Conservation (phyloP, 2,113 vertebrate genomes). For the Pachyramphus minor region DNA sequence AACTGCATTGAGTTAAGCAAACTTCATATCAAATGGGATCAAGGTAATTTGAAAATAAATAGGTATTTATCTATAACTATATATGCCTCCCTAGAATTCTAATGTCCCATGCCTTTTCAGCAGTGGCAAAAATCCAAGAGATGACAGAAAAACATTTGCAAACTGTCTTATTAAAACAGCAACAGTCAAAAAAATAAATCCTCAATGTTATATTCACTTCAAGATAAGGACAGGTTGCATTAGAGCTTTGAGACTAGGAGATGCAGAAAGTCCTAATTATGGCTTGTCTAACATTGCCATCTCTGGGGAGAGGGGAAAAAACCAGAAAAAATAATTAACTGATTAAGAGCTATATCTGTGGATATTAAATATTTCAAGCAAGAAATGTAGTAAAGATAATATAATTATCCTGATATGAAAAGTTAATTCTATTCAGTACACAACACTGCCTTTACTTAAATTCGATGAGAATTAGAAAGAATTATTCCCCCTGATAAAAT, state of each 20-base stretch:
- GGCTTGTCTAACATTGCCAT: not conserved
- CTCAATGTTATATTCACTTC: not conserved
- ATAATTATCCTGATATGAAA: not conserved
- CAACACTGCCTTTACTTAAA: not conserved
- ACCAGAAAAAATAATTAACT: not conserved
- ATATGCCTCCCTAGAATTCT: not conserved
- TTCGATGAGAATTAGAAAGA: not conserved
- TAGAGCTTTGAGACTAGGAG: not conserved
- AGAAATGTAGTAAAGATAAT: not conserved
- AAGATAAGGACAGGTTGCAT: not conserved
- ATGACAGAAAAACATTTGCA: not conserved
- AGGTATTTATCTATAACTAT: not conserved
- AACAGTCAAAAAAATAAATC: not conserved
- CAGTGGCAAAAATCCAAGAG: not conserved
- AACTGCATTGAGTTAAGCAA: not conserved
- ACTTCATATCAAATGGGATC: not conserved
- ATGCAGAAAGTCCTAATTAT: not conserved
- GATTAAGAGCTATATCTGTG: not conserved
- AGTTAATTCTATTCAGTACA: not conserved
- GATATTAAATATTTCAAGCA: not conserved
- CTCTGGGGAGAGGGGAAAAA: accelerated
- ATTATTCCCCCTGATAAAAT: not conserved
- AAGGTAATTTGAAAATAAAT: not conserved
- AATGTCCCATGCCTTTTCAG: not conserved
- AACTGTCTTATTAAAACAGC: not conserved